Conservation (phyloP, 2,888 invertebrate genomes). For the Trichacis sp. region DNA sequence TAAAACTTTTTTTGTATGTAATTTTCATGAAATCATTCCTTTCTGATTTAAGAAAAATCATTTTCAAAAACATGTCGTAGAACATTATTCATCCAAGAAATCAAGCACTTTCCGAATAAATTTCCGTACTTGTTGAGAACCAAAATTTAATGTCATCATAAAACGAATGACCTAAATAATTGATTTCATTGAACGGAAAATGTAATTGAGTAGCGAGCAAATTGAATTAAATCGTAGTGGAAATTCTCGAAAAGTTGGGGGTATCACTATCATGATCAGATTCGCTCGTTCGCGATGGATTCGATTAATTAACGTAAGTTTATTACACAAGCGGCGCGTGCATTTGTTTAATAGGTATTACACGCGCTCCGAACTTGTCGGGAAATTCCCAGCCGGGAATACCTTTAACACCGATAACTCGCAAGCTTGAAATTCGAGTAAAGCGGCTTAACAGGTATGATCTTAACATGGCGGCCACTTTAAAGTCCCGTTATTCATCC, state of each 20-base stretch:
- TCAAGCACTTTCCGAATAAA: too few species aligned
- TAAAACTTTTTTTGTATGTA: too few species aligned
- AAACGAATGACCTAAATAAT: too few species aligned
- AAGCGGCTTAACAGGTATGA: conserved; percentile 36
- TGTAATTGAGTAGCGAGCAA: background rate
- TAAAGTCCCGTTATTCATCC: conserved; percentile 6
- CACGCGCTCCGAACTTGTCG: conserved; percentile 36
- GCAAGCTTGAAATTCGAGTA: conserved; percentile 35
- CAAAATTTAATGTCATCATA: too few species aligned
- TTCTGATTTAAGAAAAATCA: too few species aligned
- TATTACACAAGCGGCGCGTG: conserved; percentile 30
- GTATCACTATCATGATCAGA: conserved; percentile 11
- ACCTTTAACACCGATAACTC: conserved; percentile 31
- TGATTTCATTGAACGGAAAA: too few species aligned
- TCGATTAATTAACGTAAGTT: conserved; percentile 39
- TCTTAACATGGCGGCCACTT: conserved; percentile 27
- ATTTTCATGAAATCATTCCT: too few species aligned
- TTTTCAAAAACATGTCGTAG: too few species aligned
- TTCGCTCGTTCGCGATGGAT: conserved; percentile 26
- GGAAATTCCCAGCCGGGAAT: conserved; percentile 34
- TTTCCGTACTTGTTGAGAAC: too few species aligned
- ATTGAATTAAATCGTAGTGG: background rate
- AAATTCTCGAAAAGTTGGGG: background rate
- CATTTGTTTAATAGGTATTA: conserved; percentile 40
- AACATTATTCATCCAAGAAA: too few species aligned